Evolutionary conservation across 2,797 vertebrate species (phyloP).

Genomic region (Enteromius treurensis): DNA sequence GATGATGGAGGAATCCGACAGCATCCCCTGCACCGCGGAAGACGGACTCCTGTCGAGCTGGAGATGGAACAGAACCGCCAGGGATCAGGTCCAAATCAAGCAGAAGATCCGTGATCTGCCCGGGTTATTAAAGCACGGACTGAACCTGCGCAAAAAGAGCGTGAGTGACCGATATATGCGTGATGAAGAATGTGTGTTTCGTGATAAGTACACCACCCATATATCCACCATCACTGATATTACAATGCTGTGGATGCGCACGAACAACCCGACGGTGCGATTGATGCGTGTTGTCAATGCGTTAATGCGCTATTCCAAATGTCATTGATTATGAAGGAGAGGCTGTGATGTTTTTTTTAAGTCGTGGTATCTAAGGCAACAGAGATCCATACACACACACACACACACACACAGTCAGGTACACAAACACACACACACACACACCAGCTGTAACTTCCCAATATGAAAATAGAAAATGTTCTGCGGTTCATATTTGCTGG

Average conservation of each 20-base stretch:
- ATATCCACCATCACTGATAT: background rate
- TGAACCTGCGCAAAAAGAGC: slow-evolving; percentile 85
- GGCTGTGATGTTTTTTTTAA: slow-evolving; percentile 24
- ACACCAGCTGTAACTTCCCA: slow-evolving; percentile 23
- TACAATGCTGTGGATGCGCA: background rate
- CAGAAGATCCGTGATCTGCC: slow-evolving; percentile 84
- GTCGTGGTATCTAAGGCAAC: slow-evolving; percentile 62
- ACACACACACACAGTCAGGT: slow-evolving; percentile 10
- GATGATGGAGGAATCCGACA: slow-evolving; percentile 80
- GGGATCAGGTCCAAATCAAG: slow-evolving; percentile 81
- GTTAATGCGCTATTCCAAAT: background rate
- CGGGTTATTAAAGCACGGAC: slow-evolving; percentile 81
- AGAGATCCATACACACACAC: slow-evolving; percentile 41
- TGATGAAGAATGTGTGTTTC: slow-evolving; percentile 8
- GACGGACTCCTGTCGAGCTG: slow-evolving; percentile 80
- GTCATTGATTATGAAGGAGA: slow-evolving; percentile 26
- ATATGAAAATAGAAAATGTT: background rate
- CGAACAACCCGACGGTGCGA: background rate
- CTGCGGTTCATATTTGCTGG: background rate
- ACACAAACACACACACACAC: slow-evolving; percentile 46
- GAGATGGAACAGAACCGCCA: slow-evolving; percentile 81
- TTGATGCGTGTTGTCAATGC: background rate
- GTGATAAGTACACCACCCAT: background rate
- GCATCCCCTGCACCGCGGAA: slow-evolving; percentile 71
- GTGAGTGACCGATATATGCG: slow-evolving; percentile 69